These are phyloP conservation scores for Halocynthia roretzi DNA, from an alignment of 23 tunicate species.

Conservation along the genomic window DNA sequence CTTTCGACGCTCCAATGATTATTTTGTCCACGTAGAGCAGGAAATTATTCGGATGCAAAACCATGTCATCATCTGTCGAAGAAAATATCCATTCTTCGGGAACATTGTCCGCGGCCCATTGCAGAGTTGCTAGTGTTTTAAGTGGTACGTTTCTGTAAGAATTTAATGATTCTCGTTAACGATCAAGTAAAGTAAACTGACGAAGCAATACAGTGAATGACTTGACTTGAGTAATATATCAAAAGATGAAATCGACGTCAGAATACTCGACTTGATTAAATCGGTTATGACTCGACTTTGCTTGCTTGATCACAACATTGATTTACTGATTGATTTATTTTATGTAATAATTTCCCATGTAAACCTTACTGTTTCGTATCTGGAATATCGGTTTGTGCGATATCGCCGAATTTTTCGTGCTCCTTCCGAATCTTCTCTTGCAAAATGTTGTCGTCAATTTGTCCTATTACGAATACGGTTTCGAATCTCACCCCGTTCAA, in stretches of 20 bases:
- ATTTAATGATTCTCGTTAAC: neutral
- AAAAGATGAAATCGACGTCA: too few relatives aligned
- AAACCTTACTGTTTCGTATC: too few relatives aligned
- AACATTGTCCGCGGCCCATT: conserved; percentile 41
- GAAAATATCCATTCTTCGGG: conserved; percentile 32
- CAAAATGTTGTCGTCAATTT: neutral
- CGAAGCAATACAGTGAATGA: too few relatives aligned
- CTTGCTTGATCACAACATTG: too few relatives aligned
- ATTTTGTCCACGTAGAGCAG: conserved; percentile 23
- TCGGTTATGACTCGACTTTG: too few relatives aligned
- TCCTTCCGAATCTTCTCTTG: conserved; percentile 8
- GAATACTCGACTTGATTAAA: too few relatives aligned
- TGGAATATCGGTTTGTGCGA: too few relatives aligned
- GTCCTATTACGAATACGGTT: conserved; percentile 14
- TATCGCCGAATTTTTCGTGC: too few relatives aligned
- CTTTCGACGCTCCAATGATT: neutral
- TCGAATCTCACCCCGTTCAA: conserved; percentile 2
- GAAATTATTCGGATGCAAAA: conserved; percentile 37
- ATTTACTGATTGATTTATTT: too few relatives aligned
- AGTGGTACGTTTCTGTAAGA: conserved; percentile 40
- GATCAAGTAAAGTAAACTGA: too few relatives aligned
- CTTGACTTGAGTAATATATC: too few relatives aligned
- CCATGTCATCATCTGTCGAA: conserved; percentile 63
- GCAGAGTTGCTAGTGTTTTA: conserved; percentile 70
- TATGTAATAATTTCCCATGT: too few relatives aligned